phyloP scores from a whole-genome alignment of 2,797 vertebrate genomes.

The Bucorvus abyssinicus region DNA sequence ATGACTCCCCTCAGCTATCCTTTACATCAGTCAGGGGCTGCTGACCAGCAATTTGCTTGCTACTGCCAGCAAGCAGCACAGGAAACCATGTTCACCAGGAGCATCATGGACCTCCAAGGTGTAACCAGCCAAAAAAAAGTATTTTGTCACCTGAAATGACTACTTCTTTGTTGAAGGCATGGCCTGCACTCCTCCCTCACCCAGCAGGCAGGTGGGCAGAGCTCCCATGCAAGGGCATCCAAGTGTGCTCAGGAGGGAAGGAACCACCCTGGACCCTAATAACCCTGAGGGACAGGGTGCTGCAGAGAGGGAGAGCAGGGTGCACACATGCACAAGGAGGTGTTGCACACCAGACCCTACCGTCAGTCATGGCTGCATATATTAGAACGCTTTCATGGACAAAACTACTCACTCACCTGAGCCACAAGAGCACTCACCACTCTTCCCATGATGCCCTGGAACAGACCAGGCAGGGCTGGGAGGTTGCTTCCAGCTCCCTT shows the following conservation, averaged over 20 bases:
- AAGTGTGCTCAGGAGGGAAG: not conserved
- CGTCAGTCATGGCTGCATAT: not conserved
- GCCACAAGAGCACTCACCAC: accelerated
- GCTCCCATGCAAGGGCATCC: not conserved
- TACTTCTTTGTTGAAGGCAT: not conserved
- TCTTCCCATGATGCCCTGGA: accelerated
- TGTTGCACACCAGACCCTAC: not conserved
- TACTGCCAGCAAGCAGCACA: not conserved
- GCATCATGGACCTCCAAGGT: accelerated
- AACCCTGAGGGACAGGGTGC: not conserved
- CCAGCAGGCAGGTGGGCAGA: not conserved
- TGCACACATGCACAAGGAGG: not conserved
- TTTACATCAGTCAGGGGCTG: not conserved
- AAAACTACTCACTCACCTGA: not conserved
- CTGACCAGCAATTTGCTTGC: not conserved
- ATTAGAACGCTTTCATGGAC: not conserved
- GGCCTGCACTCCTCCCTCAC: not conserved
- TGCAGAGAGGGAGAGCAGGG: not conserved
- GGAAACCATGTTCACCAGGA: not conserved
- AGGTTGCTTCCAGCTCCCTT: not conserved
- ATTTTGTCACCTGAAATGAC: not conserved
- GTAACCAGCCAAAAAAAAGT: not conserved
- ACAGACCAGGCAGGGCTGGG: not conserved
- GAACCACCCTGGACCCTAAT: not conserved
- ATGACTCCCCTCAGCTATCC: not conserved